Conservation (phyloP, 2,797 vertebrate species). For the Pteropus rufus region DNA sequence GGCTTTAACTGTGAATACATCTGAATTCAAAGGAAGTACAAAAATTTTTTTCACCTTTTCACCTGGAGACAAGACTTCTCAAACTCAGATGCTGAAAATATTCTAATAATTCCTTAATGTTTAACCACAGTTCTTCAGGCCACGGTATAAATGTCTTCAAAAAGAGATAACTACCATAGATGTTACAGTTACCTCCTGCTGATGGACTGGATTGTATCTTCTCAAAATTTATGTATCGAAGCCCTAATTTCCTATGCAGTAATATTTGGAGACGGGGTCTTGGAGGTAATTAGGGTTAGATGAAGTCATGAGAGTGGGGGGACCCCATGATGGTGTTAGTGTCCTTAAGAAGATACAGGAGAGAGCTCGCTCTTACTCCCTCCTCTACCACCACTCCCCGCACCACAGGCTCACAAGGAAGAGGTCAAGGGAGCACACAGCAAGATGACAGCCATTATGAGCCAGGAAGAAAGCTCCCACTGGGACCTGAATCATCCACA, state of each 20-base stretch:
- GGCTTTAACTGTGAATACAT: background rate
- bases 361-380: no score
- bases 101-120: background rate
- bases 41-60: conserved; percentile 16
- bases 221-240: background rate
- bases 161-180: background rate
- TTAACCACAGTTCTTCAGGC: background rate
- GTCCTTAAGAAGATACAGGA: background rate
- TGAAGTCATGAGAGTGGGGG: background rate
- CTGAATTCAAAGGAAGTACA: background rate
- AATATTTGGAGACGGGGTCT: background rate
- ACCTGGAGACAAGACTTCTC: background rate
- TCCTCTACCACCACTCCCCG: background rate
- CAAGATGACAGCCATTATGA: background rate
- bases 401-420: background rate
- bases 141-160: background rate
- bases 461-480: background rate
- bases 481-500: background rate
- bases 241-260: background rate
- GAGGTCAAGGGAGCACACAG: background rate
- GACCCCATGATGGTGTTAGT: background rate
- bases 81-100: background rate
- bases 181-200: background rate
- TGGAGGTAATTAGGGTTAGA: background rate
- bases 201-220: background rate